These are phyloP conservation scores for Nothocercus nigrocapillus DNA, from an alignment of 2,113 vertebrate genomes.

Conservation along the genomic window DNA sequence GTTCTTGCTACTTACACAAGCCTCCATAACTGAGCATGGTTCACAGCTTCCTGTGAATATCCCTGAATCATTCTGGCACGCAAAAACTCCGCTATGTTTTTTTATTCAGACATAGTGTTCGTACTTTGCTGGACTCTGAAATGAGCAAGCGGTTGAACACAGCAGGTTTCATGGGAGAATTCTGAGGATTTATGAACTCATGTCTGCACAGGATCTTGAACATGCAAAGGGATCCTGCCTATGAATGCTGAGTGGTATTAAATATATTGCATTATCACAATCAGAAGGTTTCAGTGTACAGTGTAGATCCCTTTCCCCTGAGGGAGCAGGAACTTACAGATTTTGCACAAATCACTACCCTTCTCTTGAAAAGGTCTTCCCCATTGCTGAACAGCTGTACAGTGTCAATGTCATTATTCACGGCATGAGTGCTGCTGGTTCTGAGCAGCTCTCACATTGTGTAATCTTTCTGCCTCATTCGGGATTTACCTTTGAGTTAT, in stretches of 20 bases:
- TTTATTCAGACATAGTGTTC: slow-evolving; percentile 28
- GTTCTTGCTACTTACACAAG: neutral
- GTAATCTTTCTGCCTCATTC: neutral
- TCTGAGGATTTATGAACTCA: neutral
- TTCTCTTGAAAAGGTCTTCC: neutral
- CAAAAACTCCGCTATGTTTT: slow-evolving; percentile 34
- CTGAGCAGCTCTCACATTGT: neutral
- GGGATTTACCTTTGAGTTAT: slow-evolving; percentile 11
- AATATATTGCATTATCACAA: neutral
- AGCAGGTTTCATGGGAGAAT: slow-evolving; percentile 26
- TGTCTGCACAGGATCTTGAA: neutral
- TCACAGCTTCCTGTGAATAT: slow-evolving; percentile 26
- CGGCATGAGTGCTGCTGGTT: neutral
- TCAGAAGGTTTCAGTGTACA: neutral
- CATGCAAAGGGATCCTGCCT: neutral
- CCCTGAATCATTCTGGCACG: slow-evolving; percentile 66
- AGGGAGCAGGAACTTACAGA: neutral
- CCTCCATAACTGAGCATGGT: slow-evolving; percentile 15
- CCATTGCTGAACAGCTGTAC: neutral
- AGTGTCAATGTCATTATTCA: neutral
- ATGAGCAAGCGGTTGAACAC: slow-evolving; percentile 30
- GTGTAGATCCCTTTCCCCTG: neutral
- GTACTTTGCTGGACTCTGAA: slow-evolving; percentile 38
- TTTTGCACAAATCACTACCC: neutral
- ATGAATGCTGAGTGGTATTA: neutral